Percentiles rank a stretch among this genome's conserved stretches.
Evolutionary conservation across 2,888 invertebrate species (phyloP).

Genomic region (Chironomus tentans): DNA sequence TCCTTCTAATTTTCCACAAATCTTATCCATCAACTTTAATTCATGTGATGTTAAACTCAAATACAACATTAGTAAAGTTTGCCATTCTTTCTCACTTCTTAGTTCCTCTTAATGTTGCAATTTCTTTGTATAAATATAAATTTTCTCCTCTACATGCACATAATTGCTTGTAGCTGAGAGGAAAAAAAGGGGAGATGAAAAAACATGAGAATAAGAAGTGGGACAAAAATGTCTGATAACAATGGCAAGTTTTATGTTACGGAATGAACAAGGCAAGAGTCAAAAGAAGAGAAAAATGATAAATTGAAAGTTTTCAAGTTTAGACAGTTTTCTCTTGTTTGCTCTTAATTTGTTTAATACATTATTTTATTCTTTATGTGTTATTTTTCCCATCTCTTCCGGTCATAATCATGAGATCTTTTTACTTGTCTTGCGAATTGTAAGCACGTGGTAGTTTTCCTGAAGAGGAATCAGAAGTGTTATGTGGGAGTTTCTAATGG

Average conservation of each 20-base stretch:
- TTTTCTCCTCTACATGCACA: background rate
- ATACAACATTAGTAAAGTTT: background rate
- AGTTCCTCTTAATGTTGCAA: background rate
- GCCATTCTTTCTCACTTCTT: background rate
- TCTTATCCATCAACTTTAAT: conserved; percentile 22
- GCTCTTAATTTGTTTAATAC: conserved; percentile 1
- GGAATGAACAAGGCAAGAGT: background rate
- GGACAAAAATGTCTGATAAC: conserved; percentile 23
- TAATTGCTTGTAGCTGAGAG: conserved; percentile 13
- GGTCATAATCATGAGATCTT: background rate
- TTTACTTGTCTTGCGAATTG: background rate
- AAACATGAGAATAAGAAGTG: background rate
- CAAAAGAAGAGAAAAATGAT: conserved; percentile 1
- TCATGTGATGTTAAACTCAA: background rate
- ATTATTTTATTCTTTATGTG: background rate
- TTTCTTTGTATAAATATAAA: conserved; percentile 7
- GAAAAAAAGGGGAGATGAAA: background rate
- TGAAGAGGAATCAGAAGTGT: too few species aligned
- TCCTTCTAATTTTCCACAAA: background rate
- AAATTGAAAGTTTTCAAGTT: conserved; percentile 15
- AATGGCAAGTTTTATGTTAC: background rate
- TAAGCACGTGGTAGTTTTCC: background rate
- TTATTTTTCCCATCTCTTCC: background rate
- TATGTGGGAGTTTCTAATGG: too few species aligned
- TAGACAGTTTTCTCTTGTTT: conserved; percentile 18